Conservation (phyloP, 2,888 invertebrate species). For the Dryobota labecula region DNA sequence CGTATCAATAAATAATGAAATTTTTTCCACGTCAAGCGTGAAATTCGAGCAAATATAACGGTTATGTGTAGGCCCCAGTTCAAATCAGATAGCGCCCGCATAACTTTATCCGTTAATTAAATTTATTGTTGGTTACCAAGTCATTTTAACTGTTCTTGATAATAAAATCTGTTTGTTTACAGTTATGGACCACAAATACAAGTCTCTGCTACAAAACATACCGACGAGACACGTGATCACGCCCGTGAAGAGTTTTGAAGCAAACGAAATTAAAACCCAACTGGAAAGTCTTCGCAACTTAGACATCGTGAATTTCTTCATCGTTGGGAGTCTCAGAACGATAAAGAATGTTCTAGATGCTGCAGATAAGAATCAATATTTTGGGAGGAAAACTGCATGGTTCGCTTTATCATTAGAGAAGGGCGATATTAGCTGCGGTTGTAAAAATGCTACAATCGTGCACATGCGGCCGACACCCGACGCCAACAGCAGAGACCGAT, state of each 20-base stretch:
- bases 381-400: constrained; percentile 96
- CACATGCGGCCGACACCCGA: constrained; percentile 94
- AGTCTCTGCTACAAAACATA: constrained; percentile 96
- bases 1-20: constrained; percentile 60
- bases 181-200: constrained; percentile 98
- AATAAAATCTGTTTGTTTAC: constrained; percentile 71
- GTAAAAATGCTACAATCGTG: constrained; percentile 94
- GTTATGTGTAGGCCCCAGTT: constrained; percentile 47
- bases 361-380: constrained; percentile 94
- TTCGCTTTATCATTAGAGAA: constrained; percentile 95
- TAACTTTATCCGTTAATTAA: constrained; percentile 51
- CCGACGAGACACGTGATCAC: constrained; percentile 97
- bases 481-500: constrained; percentile 92
- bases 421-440: constrained; percentile 93
- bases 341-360: constrained; percentile 93
- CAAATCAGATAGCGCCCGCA: constrained; percentile 60
- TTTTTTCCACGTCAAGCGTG: constrained; percentile 50
- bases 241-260: constrained; percentile 90
- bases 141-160: constrained; percentile 54
- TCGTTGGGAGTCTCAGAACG: constrained; percentile 93
- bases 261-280: constrained; percentile 92
- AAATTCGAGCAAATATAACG: constrained; percentile 50
- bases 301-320: constrained; percentile 97
- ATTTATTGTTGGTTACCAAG: constrained; percentile 49
- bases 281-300: constrained; percentile 93